Base-by-base conservation (phyloP, 1,140 invertebrate species). In the Plodia interpunctella region DNA sequence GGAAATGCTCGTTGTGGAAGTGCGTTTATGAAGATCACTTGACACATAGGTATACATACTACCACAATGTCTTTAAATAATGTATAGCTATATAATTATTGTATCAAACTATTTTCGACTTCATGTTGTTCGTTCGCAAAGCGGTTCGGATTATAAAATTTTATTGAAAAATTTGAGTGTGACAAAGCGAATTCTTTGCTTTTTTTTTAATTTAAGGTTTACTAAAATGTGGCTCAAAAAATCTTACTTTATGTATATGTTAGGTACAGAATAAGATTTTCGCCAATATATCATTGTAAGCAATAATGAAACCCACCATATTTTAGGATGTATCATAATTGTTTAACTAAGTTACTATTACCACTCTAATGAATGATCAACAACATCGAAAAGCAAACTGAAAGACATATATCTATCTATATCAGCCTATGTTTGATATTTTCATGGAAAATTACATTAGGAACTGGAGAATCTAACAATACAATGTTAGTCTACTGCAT, bases 221-320 rank as follows among this genome's bases (percentile, higher is more conserved):
- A 71, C 67, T 76, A 74, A 76, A 73, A 68, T 69, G 62, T 74
- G 70, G 83, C 83, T 86, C 83, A 86, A 83, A 44, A 69, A 62
- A 63, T 66, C 68, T 74, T 68, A 74, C 54, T 62, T 78, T 78
- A 71, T 74, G 74, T 78, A 57, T 78, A 78, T 72, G 68, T 59
- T 78, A 83, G 68, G 72, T 78, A 84, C 60, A 66, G 57, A 57
- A 51, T 79, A 79, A 76, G 69, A 65, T 65, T 72, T 57, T 78
- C 65, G 78, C 76, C 76, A 81, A 83, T 82, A 79, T 82, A 81
- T 83, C 76, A 83, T 78, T 70, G 59, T 80, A 83, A 84, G 81
- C 81, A 86, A 86, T 84, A 83, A 76, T 78, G 66, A 74, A 73
- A 65, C 55, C 67, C 72, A 76, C 70, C 70, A 72, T 78, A 68